Evolutionary conservation across 2,113 vertebrate species (phyloP).

Genomic region (Alexandromys fortis): DNA sequence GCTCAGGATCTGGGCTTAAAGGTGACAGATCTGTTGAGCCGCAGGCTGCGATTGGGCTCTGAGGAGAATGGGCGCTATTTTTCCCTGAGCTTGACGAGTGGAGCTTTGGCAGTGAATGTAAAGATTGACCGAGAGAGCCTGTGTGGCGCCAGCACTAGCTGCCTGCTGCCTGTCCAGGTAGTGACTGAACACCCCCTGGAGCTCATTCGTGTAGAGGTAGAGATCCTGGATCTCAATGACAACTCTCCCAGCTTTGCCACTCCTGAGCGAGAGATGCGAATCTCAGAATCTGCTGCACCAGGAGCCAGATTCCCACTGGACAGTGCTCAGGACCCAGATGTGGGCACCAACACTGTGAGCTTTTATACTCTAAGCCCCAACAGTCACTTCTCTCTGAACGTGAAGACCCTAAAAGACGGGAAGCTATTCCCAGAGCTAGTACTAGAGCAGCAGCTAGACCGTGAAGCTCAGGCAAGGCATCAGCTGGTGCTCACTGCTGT

Average conservation of each 20-base stretch:
- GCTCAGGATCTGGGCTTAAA: slow-evolving; percentile 89
- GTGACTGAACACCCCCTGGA: slow-evolving; percentile 88
- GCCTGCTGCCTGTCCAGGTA: slow-evolving; percentile 87
- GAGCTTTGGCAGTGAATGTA: slow-evolving; percentile 86
- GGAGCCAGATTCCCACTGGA: slow-evolving; percentile 87
- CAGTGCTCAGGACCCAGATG: slow-evolving; percentile 88
- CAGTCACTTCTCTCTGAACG: slow-evolving; percentile 85
- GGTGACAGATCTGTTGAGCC: slow-evolving; percentile 85
- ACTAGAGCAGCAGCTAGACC: slow-evolving; percentile 87
- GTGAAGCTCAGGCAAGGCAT: slow-evolving; percentile 86
- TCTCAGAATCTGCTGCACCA: slow-evolving; percentile 85
- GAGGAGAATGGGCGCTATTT: slow-evolving; percentile 88
- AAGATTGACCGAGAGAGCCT: slow-evolving; percentile 89
- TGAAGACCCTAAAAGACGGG: slow-evolving; percentile 88
- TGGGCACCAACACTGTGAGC: slow-evolving; percentile 87
- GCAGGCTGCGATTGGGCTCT: slow-evolving; percentile 85
- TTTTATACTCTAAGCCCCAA: slow-evolving; percentile 86
- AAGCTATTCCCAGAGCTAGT: slow-evolving; percentile 89
- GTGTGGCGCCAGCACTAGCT: slow-evolving; percentile 86
- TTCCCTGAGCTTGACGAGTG: slow-evolving; percentile 85
- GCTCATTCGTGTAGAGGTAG: slow-evolving; percentile 88
- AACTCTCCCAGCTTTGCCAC: slow-evolving; percentile 88
- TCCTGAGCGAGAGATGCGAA: slow-evolving; percentile 80
- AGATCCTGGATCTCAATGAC: slow-evolving; percentile 91
- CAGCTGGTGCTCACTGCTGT: slow-evolving; percentile 87